Percentiles rank a stretch among this genome's conserved stretches.
Conservation (phyloP, 2,888 invertebrate genomes). For the Melieria picta region DNA sequence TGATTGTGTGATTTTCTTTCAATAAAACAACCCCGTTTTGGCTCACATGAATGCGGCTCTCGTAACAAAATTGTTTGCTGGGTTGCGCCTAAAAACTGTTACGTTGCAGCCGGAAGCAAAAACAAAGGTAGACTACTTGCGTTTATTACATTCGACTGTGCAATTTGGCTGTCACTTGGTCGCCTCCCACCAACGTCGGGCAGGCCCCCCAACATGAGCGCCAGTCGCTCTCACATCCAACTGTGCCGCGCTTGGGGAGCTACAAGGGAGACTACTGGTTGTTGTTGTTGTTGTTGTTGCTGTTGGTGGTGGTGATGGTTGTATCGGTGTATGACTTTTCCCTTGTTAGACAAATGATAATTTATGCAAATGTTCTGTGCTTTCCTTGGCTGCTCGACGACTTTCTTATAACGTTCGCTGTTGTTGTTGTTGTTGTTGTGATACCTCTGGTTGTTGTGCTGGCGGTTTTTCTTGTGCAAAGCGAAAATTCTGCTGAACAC, state of each 20-base stretch:
- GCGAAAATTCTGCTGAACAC: constrained; percentile 49
- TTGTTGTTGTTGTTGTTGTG: constrained; percentile 18
- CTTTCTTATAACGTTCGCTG: constrained; percentile 7
- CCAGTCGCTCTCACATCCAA: not conserved
- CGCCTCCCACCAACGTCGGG: not conserved
- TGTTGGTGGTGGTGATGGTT: not conserved
- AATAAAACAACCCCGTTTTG: no score
- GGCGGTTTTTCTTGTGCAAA: not conserved
- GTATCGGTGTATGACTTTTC: constrained; percentile 29
- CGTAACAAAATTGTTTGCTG: no score
- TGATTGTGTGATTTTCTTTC: no score
- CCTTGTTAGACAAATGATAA: constrained; percentile 59
- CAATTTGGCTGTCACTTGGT: not conserved
- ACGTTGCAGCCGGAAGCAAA: no score
- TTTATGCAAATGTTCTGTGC: constrained; percentile 59
- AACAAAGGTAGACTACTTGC: no score
- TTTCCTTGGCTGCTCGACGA: constrained; percentile 18
- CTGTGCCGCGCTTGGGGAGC: no score
- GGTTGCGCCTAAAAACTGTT: no score
- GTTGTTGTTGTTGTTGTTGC: not conserved
- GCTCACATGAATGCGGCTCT: no score
- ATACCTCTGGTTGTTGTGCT: constrained; percentile 2
- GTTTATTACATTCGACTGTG: no score
- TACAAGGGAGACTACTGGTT: no score
- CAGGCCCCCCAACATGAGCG: not conserved